phyloP scores from a whole-genome alignment of 2,888 invertebrate species.

The Leptinotarsa tumamoca region DNA sequence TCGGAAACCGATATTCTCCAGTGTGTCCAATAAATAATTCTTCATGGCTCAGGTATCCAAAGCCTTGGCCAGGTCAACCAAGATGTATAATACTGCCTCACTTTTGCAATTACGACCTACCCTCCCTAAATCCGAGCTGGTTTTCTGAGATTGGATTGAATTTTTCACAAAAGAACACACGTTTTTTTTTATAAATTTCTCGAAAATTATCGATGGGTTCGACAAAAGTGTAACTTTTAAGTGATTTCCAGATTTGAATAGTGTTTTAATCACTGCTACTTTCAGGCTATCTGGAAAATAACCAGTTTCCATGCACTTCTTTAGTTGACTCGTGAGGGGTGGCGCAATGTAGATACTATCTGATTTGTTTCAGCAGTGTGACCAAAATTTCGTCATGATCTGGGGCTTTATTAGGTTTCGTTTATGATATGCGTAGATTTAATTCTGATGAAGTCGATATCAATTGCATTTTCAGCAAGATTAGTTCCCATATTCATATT shows the following conservation, averaged over 20 bases:
- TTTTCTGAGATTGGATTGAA: neutral
- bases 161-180: neutral
- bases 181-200: neutral
- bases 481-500: no score
- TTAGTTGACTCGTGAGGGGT: neutral
- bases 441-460: no score
- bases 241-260: no score
- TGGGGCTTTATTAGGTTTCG: no score
- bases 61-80: neutral
- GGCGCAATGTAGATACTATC: neutral
- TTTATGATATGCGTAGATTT: no score
- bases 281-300: neutral
- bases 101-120: neutral
- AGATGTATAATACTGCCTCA: neutral
- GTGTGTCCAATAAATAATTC: neutral
- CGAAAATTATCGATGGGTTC: neutral
- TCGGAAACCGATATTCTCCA: neutral
- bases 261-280: neutral
- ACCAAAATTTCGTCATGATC: neutral
- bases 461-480: no score
- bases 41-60: neutral
- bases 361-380: neutral
- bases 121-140: neutral
- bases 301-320: neutral
- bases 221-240: neutral